Evolutionary conservation across 1,140 invertebrate species (phyloP).

Genomic region (Trichonephila clavipes): DNA sequence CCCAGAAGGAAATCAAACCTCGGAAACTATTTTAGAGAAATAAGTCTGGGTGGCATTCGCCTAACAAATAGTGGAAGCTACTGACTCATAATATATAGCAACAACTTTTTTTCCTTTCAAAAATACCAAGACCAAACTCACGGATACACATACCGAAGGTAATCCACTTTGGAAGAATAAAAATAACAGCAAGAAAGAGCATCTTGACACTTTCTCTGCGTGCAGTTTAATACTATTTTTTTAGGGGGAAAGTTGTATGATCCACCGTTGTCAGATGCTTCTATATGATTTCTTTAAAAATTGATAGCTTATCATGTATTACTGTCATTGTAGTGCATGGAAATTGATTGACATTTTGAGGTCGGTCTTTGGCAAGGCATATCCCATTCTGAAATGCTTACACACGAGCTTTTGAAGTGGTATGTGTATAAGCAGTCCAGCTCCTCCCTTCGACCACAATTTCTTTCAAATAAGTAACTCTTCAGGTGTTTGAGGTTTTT

Average conservation of each 20-base stretch:
- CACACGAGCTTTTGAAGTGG: background rate
- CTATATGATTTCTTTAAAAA: background rate
- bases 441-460: background rate
- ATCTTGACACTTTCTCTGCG: background rate
- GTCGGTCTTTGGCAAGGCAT: background rate
- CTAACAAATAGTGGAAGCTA: background rate
- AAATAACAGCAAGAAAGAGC: background rate
- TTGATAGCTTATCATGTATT: background rate
- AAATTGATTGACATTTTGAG: constrained; percentile 43
- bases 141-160: background rate
- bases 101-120: background rate
- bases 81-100: background rate
- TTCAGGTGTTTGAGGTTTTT: background rate
- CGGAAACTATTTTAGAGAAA: background rate
- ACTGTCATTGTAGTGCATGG: background rate
- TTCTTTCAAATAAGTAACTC: background rate
- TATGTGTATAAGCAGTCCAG: background rate
- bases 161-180: background rate
- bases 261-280: background rate
- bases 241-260: background rate
- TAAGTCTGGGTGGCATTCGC: background rate
- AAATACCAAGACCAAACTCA: background rate
- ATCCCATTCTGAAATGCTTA: background rate
- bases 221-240: background rate
- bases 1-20: background rate